phyloP scores from a whole-genome alignment of 2,888 invertebrate species.

The Zhuqinia jingwanae region DNA sequence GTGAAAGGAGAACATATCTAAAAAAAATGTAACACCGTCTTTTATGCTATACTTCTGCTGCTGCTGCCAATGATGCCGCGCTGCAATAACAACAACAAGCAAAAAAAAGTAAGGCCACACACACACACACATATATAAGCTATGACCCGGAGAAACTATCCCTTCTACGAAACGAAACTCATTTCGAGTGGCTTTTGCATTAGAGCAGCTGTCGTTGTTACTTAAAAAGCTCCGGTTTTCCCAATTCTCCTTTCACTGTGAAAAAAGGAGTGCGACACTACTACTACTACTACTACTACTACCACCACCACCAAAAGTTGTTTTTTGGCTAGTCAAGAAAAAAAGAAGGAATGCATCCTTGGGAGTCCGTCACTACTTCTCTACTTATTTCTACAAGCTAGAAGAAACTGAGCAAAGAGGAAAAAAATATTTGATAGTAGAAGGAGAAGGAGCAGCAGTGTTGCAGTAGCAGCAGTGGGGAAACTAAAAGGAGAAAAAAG shows the following conservation, averaged over 20 bases:
- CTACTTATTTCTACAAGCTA: neutral
- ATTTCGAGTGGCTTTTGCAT: constrained; percentile 40
- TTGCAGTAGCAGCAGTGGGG: neutral
- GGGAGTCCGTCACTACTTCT: constrained; percentile 14
- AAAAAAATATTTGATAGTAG: neutral
- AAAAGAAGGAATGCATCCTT: constrained; percentile 13
- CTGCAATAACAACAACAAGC: neutral
- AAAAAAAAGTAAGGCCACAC: no score
- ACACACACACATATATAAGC: no score
- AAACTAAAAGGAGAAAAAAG: constrained; percentile 2
- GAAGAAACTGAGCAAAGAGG: neutral
- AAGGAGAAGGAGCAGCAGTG: neutral
- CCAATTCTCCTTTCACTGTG: constrained; percentile 37
- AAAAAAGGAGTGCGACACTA: constrained; percentile 39
- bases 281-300: no score
- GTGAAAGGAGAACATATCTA: neutral
- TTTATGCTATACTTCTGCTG: neutral
- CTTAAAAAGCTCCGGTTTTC: constrained; percentile 61
- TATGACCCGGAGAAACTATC: neutral
- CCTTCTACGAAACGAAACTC: constrained; percentile 24
- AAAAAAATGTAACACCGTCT: constrained; percentile 10
- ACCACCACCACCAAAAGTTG: no score
- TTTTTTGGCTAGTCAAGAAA: constrained; percentile 44
- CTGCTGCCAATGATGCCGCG: constrained; percentile 13
- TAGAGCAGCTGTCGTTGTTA: constrained; percentile 65